Evolutionary conservation across 2,797 vertebrate species (phyloP), one percentile per base, ranked within the genome.

Genomic region (Uromys caudimaculatus): DNA sequence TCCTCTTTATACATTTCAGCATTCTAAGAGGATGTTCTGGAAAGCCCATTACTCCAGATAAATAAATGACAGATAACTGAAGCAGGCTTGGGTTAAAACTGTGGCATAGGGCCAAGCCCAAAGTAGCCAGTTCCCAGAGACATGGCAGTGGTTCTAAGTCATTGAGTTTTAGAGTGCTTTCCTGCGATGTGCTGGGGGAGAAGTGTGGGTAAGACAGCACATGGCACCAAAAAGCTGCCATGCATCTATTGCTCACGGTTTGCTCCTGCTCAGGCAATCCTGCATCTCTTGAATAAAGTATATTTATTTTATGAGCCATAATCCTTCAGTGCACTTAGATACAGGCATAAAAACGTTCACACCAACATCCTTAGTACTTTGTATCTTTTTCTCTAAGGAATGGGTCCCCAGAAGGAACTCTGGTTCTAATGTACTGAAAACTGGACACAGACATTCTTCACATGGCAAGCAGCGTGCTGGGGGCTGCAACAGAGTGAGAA

Each of bases 401-500:
- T 1, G 21, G 47, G 38, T 50, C 35, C 44, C 32, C 52, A 56
- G 47, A 67, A 2, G n/a, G 47, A 79, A 50, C 44, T 87, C 52
- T 32, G 38, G 21, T 91, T 87, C 47, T 44, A 38, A 78, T 21
- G 38, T 93, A 5, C 24, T 35, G 71, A 7, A 62, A 54, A 44
- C 27, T 73, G 79, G 38, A 69, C 38, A 90, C 27, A 95, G 60
- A 32, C 29, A 3, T 27, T 69, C 56, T 90, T 44, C 1, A 0
- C 3, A 19, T 3, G 29, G 50, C 67, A 58, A 38, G 52, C 0
- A 7, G n/a, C 2, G 0, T 0, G 4, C 29, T 2, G 38, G 13
- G 16, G 77, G 82, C 41, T 27, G 12, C 8, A 1, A 3, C 1
- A 6, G 83, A 44, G 71, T 64, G 7, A 67, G 77, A 60, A 32